Base-by-base conservation (phyloP, 2,797 vertebrate genomes). In the Anabacerthia variegaticeps region DNA sequence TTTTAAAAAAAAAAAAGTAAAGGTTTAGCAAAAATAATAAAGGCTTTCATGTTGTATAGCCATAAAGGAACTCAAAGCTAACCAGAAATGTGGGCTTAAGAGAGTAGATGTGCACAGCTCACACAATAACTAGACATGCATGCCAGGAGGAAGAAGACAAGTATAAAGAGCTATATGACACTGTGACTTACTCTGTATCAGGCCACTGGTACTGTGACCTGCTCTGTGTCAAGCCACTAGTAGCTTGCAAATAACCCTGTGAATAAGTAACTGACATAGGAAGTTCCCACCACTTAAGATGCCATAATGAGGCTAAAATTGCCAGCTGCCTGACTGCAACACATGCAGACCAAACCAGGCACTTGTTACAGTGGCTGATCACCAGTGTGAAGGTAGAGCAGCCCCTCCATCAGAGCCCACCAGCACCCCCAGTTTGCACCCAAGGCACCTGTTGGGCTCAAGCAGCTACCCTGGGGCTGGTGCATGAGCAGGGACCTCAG, bases 361-460 rank as follows among this genome's bases (percentile, higher is more conserved):
- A 52, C 32, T 23, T 34, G 17, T 13, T 21, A 41, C 14, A 2
- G 1, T 3, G 23, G 36, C 11, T 59, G 22, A 48, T 36, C 30
- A 39, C 36, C 2, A 2, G 62, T 56, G 49, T 7, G 5, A 28
- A 68, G 26, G 46, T 5, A 41, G 80, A 81, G 14, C 28, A 52
- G 52, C 28, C 34, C 66, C 48, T 36, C 30, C 17, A 0, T 21
- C 36, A 63, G 27, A 80, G 32, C 18, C 21, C 34, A 78, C 21
- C 14, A 74, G 48, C 61, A 79, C 6, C 8, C 63, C 20, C 0
- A 0, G 22, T 34, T 73, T 10, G 48, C 37, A 54, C 32, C 19
- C 19, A 82, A 28, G 19, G 34, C 16, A 55, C 14, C 5, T 0
- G 0, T 7, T 8, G 1, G n/a, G 37, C 21, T 72, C 3, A 52